A percentile compares a stretch with the other conserved stretches of the same genome.
Evolutionary conservation across 2,113 vertebrate genomes (phyloP).

Genomic region (Oreocharis arfaki): DNA sequence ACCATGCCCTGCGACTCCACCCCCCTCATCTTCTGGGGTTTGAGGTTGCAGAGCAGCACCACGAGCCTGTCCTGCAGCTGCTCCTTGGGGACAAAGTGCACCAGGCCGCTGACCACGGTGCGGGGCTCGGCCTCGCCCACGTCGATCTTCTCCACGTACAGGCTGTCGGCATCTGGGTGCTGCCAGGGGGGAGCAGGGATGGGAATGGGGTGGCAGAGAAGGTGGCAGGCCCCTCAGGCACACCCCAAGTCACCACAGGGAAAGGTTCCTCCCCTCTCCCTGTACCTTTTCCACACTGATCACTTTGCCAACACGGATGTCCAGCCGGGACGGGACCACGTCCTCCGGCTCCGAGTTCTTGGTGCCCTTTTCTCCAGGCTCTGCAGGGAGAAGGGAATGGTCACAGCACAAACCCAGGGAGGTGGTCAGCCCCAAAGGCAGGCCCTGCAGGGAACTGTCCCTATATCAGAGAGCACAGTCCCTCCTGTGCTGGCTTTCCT

Average conservation of each 20-base stretch:
- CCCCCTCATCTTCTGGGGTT: conserved; percentile 95
- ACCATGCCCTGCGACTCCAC: conserved; percentile 97
- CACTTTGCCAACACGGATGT: conserved; percentile 92
- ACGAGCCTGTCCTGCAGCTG: conserved; percentile 87
- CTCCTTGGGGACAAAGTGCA: conserved; percentile 84
- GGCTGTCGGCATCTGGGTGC: conserved; percentile 92
- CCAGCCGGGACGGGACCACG: conserved; percentile 85
- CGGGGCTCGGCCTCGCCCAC: conserved; percentile 88
- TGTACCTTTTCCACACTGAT: conserved; percentile 87
- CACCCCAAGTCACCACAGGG: fast-evolving
- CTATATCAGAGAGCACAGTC: neutral
- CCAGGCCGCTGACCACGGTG: conserved; percentile 92
- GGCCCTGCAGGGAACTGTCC: neutral
- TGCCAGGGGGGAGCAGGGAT: conserved; percentile 34
- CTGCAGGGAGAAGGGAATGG: conserved; percentile 52
- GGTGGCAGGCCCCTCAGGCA: neutral
- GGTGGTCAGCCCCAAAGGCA: neutral
- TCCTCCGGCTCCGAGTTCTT: conserved; percentile 75
- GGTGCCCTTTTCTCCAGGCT: conserved; percentile 73
- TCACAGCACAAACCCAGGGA: neutral
- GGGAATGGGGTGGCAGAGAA: neutral
- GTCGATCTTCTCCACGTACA: conserved; percentile 93
- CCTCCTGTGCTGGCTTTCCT: neutral
- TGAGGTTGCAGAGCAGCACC: conserved; percentile 91
- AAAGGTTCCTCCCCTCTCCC: neutral